phyloP scores from a whole-genome alignment of 2,888 invertebrate genomes.

The Heteropelma amictum region DNA sequence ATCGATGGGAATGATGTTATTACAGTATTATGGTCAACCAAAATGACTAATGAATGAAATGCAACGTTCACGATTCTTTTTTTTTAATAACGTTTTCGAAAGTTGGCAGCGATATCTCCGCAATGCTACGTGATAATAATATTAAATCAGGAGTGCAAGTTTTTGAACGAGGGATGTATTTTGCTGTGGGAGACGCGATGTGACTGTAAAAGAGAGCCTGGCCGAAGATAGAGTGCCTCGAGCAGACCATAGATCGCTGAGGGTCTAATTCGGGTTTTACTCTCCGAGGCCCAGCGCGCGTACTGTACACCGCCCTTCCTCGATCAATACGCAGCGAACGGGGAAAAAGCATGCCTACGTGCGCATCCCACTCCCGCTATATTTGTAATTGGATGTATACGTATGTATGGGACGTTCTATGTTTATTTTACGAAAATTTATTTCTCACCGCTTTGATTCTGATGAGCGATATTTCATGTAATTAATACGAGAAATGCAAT shows the following conservation, averaged over 20 bases:
- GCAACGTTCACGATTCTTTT: too few relatives aligned
- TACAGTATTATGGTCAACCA: too few relatives aligned
- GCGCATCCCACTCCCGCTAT: constrained; percentile 44
- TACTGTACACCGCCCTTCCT: constrained; percentile 55
- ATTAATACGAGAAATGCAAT: neutral
- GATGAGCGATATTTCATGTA: neutral
- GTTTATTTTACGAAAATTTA: neutral
- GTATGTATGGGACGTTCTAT: constrained; percentile 10
- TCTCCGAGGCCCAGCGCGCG: constrained; percentile 63
- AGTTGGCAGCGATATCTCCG: neutral
- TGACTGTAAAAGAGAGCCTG: neutral
- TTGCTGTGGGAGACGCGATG: neutral
- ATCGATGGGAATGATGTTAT: too few relatives aligned
- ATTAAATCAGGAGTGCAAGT: too few relatives aligned
- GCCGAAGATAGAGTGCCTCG: constrained; percentile 20
- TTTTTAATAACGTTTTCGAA: neutral
- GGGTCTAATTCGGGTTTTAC: constrained; percentile 65
- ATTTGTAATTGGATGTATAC: neutral
- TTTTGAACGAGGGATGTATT: neutral
- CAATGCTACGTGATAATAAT: too few relatives aligned
- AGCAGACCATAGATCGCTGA: constrained; percentile 42
- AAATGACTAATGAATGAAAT: neutral
- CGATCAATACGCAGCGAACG: constrained; percentile 67
- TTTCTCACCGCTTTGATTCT: neutral
- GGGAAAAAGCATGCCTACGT: constrained; percentile 50